phyloP scores from a whole-genome alignment of 2,113 vertebrate species.

The Rhynchomys soricoides region DNA sequence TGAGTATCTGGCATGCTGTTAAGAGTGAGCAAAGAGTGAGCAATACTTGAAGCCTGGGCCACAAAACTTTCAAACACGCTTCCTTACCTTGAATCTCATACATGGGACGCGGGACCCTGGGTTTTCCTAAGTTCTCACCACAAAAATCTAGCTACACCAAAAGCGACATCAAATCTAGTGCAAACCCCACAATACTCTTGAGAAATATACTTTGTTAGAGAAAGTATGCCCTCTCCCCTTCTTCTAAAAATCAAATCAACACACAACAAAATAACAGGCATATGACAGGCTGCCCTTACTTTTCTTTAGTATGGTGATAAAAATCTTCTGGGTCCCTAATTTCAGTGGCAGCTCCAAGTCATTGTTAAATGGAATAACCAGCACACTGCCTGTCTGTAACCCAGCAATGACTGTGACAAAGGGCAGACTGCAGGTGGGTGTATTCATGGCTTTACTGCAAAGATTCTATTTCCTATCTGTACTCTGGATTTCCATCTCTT shows the following conservation, averaged over 20 bases:
- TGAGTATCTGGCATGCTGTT: background rate
- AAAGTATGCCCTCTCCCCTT: background rate
- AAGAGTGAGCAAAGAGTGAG: too few species aligned
- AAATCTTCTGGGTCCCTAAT: background rate
- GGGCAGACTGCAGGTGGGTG: background rate
- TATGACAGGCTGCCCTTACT: background rate
- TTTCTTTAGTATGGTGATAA: background rate
- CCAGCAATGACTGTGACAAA: background rate
- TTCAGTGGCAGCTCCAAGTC: constrained; percentile 9
- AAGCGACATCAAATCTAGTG: background rate
- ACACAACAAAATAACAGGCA: background rate
- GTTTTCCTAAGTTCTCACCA: background rate
- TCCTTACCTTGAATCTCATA: background rate
- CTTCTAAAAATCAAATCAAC: background rate
- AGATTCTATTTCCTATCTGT: constrained; percentile 25
- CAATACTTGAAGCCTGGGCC: background rate
- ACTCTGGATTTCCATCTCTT: background rate
- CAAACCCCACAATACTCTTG: background rate
- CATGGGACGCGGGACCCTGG: background rate
- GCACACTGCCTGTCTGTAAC: background rate
- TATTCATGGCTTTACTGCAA: background rate
- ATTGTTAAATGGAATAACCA: background rate
- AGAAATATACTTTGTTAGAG: background rate
- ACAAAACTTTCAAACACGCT: background rate
- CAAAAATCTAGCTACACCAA: background rate